These are phyloP conservation scores for Psylliodes chrysocephalus DNA, from an alignment of 2,888 invertebrate genomes.

Conservation along the genomic window DNA sequence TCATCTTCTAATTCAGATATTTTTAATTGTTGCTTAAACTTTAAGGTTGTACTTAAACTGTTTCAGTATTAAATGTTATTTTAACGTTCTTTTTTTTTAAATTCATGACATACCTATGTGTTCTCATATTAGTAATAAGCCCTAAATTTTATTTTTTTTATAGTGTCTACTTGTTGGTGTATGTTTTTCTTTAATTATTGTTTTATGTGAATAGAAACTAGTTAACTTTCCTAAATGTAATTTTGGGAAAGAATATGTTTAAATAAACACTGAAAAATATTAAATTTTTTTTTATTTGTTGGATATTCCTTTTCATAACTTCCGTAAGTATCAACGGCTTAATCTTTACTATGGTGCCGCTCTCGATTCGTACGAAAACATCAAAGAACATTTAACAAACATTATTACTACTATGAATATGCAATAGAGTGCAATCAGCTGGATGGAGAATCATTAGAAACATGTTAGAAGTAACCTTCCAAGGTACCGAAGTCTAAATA, in stretches of 20 bases:
- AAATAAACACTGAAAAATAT: constrained; percentile 16
- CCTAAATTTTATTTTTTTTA: constrained; percentile 14
- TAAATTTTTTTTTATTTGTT: too few relatives aligned
- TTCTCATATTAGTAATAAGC: constrained; percentile 2
- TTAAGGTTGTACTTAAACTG: constrained; percentile 4
- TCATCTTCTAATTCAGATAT: neutral
- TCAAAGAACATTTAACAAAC: too few relatives aligned
- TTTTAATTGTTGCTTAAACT: neutral
- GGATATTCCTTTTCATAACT: too few relatives aligned
- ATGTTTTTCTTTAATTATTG: constrained; percentile 8
- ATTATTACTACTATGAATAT: too few relatives aligned
- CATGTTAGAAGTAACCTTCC: too few relatives aligned
- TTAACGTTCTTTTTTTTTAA: neutral
- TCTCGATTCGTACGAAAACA: too few relatives aligned
- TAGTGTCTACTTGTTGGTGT: constrained; percentile 18
- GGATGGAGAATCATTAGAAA: too few relatives aligned
- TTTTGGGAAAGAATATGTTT: constrained; percentile 16
- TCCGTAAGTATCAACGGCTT: too few relatives aligned
- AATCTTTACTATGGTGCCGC: too few relatives aligned
- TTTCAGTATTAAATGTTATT: constrained; percentile 9
- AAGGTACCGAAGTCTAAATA: too few relatives aligned
- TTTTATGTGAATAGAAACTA: constrained; percentile 21
- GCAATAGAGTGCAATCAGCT: too few relatives aligned
- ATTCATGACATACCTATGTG: neutral
- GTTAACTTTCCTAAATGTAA: constrained; percentile 19